phyloP scores from a whole-genome alignment of 2,888 invertebrate genomes.

The Candidula unifasciata region DNA sequence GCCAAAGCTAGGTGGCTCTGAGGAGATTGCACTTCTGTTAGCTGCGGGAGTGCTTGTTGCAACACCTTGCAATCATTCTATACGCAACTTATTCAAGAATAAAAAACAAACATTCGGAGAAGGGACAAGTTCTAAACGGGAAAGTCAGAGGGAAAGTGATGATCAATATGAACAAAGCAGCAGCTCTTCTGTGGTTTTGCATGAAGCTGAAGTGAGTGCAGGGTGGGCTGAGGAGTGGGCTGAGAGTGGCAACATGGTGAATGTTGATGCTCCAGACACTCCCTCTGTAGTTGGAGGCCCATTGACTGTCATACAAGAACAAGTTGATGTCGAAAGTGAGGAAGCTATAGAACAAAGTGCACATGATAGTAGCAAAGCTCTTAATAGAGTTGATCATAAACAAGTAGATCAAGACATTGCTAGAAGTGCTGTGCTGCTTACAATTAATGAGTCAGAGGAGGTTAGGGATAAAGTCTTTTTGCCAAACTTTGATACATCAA shows the following conservation, averaged over 20 bases:
- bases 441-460: neutral
- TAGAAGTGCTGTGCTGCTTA: neutral
- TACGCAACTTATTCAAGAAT: constrained; percentile 57
- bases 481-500: neutral
- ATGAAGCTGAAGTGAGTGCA: constrained; percentile 49
- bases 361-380: neutral
- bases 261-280: constrained; percentile 11
- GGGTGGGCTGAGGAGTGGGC: constrained; percentile 44
- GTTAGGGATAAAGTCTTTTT: neutral
- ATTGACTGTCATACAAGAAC: constrained; percentile 33
- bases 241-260: neutral
- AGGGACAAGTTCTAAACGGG: neutral
- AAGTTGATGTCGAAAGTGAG: constrained; percentile 25
- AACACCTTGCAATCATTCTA: constrained; percentile 74
- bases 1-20: constrained; percentile 62
- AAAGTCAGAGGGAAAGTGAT: constrained; percentile 30
- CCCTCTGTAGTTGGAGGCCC: neutral
- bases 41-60: constrained; percentile 78
- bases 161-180: constrained; percentile 41
- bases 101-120: constrained; percentile 45
- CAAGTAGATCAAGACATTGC: too few relatives aligned
- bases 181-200: constrained; percentile 36
- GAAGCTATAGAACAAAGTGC: constrained; percentile 12
- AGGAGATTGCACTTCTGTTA: constrained; percentile 75
- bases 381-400: too few relatives aligned